phyloP scores from a whole-genome alignment of 2,888 invertebrate genomes.

The Cheilosia impressa region DNA sequence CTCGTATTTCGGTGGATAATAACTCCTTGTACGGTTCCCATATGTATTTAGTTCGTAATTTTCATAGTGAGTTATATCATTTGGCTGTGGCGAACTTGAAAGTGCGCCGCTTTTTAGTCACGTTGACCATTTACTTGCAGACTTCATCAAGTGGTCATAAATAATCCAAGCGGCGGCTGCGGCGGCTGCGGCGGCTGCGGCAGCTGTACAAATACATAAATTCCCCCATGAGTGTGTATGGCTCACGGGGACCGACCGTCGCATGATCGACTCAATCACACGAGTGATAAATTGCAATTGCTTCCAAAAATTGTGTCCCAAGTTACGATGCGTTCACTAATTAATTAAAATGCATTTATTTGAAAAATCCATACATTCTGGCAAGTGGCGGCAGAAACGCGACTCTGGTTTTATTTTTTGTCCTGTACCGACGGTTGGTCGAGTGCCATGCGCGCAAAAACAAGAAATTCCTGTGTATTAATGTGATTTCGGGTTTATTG shows the following conservation, averaged over 20 bases:
- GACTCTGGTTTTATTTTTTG: conserved; percentile 23
- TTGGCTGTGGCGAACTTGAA: conserved; percentile 60
- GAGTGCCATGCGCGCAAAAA: conserved; percentile 45
- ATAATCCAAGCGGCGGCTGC: conserved; percentile 53
- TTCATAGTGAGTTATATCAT: conserved; percentile 43
- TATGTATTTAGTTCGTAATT: neutral
- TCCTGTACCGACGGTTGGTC: conserved; percentile 2
- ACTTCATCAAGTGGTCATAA: conserved; percentile 70
- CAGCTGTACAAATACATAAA: conserved; percentile 43
- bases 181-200: conserved; percentile 22
- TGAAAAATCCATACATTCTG: conserved; percentile 70
- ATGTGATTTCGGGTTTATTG: conserved; percentile 71
- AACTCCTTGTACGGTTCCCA: conserved; percentile 31
- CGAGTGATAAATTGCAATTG: conserved; percentile 74
- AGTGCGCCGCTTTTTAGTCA: conserved; percentile 63
- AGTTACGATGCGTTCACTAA: conserved; percentile 71
- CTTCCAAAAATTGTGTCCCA: conserved; percentile 72
- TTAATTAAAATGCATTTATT: conserved; percentile 75
- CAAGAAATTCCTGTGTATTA: conserved; percentile 70
- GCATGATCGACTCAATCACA: conserved; percentile 71
- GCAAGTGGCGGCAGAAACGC: conserved; percentile 61
- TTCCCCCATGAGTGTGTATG: conserved; percentile 1
- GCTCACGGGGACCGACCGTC: conserved; percentile 6
- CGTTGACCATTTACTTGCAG: conserved; percentile 62
- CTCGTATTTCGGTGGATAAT: conserved; percentile 45